These are phyloP conservation scores for Chitala chitala DNA, from an alignment of 2,113 vertebrate species.

Conservation along the genomic window DNA sequence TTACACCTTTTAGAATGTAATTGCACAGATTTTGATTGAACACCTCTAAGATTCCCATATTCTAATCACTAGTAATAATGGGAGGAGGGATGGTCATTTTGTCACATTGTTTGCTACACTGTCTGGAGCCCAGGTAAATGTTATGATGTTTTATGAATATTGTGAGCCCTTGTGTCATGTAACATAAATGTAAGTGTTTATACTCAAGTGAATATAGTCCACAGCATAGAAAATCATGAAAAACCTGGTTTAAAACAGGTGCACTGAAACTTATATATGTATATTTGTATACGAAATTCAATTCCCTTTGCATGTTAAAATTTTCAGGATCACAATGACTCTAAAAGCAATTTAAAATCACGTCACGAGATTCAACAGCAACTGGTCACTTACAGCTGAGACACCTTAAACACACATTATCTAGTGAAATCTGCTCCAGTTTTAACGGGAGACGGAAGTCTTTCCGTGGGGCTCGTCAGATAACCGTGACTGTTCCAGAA, in stretches of 20 bases:
- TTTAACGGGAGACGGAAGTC: conserved; percentile 2
- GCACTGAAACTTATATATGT: background rate
- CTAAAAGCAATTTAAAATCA: background rate
- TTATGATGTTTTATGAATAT: no score
- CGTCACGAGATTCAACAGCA: background rate
- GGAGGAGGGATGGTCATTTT: no score
- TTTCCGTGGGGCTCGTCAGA: background rate
- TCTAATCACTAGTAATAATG: no score
- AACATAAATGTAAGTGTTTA: no score
- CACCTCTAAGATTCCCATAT: no score
- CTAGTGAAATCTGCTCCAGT: conserved; percentile 9
- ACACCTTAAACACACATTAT: conserved; percentile 10
- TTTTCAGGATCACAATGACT: background rate
- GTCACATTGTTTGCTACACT: background rate
- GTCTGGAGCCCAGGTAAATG: background rate
- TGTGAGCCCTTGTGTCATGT: no score
- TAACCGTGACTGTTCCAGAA: background rate
- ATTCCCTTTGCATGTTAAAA: background rate
- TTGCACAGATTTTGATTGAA: no score
- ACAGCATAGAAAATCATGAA: background rate
- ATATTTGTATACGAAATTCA: background rate
- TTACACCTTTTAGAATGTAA: no score
- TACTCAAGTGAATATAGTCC: no score
- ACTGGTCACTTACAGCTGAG: background rate
- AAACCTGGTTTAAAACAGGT: no score